Evolutionary conservation across 2,888 invertebrate genomes (phyloP), one percentile per base, ranked within the genome.

Genomic region (Lamellibrachia satsuma): DNA sequence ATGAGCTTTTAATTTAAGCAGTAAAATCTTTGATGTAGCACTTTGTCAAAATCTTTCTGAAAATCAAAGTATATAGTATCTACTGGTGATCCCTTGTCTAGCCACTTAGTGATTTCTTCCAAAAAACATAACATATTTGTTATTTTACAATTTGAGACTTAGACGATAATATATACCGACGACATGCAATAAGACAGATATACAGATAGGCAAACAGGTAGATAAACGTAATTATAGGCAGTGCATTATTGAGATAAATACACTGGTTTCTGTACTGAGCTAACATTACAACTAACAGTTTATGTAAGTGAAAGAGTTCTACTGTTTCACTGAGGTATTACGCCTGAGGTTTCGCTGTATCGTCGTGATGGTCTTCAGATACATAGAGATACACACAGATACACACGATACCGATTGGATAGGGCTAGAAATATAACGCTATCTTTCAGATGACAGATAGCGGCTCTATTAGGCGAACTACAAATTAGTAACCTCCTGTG

Each of bases 401-500:
- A 39, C 39, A 39, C 39, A 39, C 1, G 39, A 39, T 39, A 39
- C 39, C 39, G 39, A 39, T 1, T 39, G 39, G 39, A 75, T 22
- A 11, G 22, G 2, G 22, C 75, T 22, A 75, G 75, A 75, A 75
- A 75, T 22, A 75, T 15, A 15, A 22, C 22, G 75, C 75, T 75
- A 75, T 75, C 75, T 75, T 3, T 15, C 15, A 75, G 75, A 75
- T 75, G 75, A 22, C 75, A 4, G 75, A 75, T 75, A 75, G 75
- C 75, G 75, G 75, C 75, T 75, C 75, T 75, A 75, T 75, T 75
- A 75, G 75, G 75, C 75, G 75, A 75, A 75, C n/a, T 75, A 75
- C 75, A 75, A 75, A 75, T 75, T 75, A 75, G n/a, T 75, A 75
- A 75, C 15, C 75, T 11, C 39, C 39, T 22, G 15, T 75, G 75